Base-by-base conservation (phyloP, 1,140 invertebrate species). In the Pogonomyrmex barbatus region DNA sequence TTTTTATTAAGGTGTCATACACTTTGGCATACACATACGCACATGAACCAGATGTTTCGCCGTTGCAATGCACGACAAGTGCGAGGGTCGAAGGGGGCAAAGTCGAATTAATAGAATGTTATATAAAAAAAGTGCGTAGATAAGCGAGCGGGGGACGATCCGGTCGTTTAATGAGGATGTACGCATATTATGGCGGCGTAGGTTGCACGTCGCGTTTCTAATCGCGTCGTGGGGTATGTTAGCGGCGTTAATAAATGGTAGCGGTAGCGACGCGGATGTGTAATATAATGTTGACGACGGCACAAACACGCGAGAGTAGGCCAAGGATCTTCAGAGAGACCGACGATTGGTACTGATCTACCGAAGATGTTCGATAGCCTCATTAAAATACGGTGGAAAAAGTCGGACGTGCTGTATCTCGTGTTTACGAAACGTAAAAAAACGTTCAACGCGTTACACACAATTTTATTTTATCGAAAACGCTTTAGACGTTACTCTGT, bases 51-150 rank as follows among this genome's bases (percentile, higher is more conserved):
- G 8, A 65, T 85, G 50, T 63, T 54, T 77, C 58, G 63, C 50
- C 14, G 63, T 24, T 62, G 77, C 14, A 58, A 82, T 17, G 52
- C 63, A 45, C 30, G 36, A 62, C 33, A 14, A 78, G 42, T 3
- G 36, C 73, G 45, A 82, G 75, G 68, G 76, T 65, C 24, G 24
- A 24, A 24, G 24, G 24, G 39, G 63, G 56, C 90, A 93, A 93
- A 93, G 92, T 93, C 92, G 87, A 93, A 93, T 94, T 93, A 93
- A 93, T 93, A 93, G 86, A 93, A 90, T 91, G 89, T 89, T 86
- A 90, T 92, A 88, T 77, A 90, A 93, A 89, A 89, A 91, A 88
- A 88, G 58, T 63, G 86, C 67, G 88, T 89, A 87, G 89, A 90
- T 91, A 89, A 89, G 71, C 70, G 89, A 88, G 89, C 82, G 73